Evolutionary conservation across 2,797 vertebrate species (phyloP), one percentile per base, ranked within the genome.

Genomic region (Onychomys torridus): DNA sequence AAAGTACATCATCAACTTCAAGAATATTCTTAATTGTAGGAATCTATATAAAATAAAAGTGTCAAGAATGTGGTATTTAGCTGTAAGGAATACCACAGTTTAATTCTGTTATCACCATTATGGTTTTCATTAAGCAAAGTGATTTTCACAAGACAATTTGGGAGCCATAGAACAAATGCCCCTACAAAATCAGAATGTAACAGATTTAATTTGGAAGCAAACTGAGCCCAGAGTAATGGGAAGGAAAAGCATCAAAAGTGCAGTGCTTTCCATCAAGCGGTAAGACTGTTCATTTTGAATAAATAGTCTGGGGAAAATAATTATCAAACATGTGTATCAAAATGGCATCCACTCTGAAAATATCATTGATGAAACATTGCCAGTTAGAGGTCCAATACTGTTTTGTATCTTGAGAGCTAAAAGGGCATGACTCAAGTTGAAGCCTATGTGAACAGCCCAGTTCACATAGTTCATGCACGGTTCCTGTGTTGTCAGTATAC

Each of bases 21-120:
- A 94, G 76, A 93, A 93, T 37, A 9, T 25, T 97, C 95, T 90
- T 79, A 71, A 96, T 93, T 95, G 96, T 96, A 95, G 43, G 5
- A 88, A 43, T 3, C 14, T 29, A 29, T 40, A 96, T 73, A 78
- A 92, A 59, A 75, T 6, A 21, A 87, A 75, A 25, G 52, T 43
- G 46, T 79, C 86, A 83, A 82, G 88, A 93, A 52, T 27, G 6
- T 1, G 25, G 10, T 19, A 49, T 59, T n/a, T 57, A 90, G n/a
- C 61, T 85, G 0, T 87, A 61, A 97, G 37, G 25, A 57, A 57
- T 49, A 77, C 71, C 65, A 25, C 93, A 85, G 84, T 94, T 89
- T 94, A 83, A 43, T 29, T 96, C 69, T 69, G n/a, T 65, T 88
- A 82, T 85, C 71, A 13, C 37, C 87, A 59, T 89, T 78, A 89